These are phyloP conservation scores for Heliocidaris erythrogramma DNA, from an alignment of 35 echinoderm and acorn worm genomes.

Conservation along the genomic window DNA sequence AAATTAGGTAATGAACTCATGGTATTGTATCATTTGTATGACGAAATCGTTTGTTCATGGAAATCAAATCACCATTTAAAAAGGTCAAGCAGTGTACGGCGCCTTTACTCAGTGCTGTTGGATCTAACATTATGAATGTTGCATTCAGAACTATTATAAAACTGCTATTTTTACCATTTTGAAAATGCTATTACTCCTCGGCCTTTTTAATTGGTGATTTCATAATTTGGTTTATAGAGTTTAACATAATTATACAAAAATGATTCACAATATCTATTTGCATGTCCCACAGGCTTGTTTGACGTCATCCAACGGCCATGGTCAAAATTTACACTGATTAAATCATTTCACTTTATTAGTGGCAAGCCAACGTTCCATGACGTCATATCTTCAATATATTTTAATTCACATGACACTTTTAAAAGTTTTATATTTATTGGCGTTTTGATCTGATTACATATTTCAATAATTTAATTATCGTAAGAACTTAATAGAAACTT, in stretches of 20 bases:
- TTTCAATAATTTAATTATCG: too few relatives aligned
- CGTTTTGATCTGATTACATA: too few relatives aligned
- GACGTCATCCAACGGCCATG: not conserved
- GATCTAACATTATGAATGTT: too few relatives aligned
- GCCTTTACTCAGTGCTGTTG: too few relatives aligned
- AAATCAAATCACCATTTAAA: not conserved
- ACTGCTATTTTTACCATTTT: too few relatives aligned
- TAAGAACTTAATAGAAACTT: too few relatives aligned
- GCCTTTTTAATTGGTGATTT: too few relatives aligned
- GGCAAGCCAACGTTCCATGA: not conserved
- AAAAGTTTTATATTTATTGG: too few relatives aligned
- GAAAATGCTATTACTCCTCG: too few relatives aligned
- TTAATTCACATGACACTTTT: too few relatives aligned
- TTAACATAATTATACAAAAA: not conserved
- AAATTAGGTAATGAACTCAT: not conserved
- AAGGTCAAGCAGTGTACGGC: too few relatives aligned
- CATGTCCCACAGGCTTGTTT: not conserved
- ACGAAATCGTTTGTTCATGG: not conserved
- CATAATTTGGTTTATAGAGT: not conserved
- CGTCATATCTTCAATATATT: not conserved
- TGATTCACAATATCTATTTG: not conserved
- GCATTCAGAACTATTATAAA: too few relatives aligned
- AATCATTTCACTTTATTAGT: not conserved
- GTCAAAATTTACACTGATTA: not conserved
- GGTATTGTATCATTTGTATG: not conserved